phyloP scores from a whole-genome alignment of 2,113 vertebrate species.

The Oenanthe oenanthe region DNA sequence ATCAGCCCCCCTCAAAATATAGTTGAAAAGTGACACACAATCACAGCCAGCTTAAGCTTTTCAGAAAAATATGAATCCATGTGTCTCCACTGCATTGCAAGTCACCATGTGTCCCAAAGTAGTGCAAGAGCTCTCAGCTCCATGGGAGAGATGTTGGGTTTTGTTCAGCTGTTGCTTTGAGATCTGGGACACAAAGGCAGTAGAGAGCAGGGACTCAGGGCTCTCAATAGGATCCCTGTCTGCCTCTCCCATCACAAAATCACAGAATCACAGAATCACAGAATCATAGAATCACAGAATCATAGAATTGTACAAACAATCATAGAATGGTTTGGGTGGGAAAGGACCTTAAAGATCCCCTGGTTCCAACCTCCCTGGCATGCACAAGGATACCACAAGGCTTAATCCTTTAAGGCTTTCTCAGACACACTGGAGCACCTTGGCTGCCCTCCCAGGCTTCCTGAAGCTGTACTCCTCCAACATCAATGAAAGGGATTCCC shows the following conservation, averaged over 20 bases:
- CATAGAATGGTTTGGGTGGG: not conserved
- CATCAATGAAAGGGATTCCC: not conserved
- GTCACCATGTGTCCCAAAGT: not conserved
- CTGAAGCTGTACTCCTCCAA: not conserved
- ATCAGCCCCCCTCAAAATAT: not conserved
- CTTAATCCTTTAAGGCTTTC: not conserved
- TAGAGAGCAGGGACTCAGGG: not conserved
- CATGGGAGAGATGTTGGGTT: rapidly evolving
- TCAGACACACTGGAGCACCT: not conserved
- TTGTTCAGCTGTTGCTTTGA: not conserved
- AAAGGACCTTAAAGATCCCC: not conserved
- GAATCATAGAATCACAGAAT: not conserved
- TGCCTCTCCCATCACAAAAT: not conserved
- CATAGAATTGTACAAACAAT: not conserved
- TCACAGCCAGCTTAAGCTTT: not conserved
- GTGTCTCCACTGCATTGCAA: not conserved
- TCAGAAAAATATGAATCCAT: not conserved
- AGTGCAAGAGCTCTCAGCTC: not conserved
- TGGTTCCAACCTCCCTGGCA: not conserved
- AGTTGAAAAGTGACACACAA: not conserved
- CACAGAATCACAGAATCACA: not conserved
- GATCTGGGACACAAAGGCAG: not conserved
- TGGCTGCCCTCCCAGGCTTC: not conserved
- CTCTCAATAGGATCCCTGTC: not conserved
- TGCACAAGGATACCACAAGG: not conserved